Evolutionary conservation across 2,888 invertebrate genomes (phyloP), one percentile per base, ranked within the genome.

Genomic region (Sarcophaga variegata): DNA sequence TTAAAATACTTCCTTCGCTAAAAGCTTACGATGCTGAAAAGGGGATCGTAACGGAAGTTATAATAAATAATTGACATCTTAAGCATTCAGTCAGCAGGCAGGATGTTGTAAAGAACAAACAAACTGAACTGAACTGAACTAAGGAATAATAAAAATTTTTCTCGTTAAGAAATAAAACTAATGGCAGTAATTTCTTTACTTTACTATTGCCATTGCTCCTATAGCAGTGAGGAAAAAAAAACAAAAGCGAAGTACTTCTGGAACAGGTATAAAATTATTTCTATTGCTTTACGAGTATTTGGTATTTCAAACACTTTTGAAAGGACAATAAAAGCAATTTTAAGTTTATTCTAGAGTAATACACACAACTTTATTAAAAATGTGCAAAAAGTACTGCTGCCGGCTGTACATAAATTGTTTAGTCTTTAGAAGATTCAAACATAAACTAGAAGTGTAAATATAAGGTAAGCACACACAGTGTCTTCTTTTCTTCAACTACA

Each of bases 51-150:
- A 66, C 27, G 71, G 71, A 76, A 76, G 71, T 76, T 76, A 45
- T 67, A 81, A 84, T 84, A 80, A 84, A 84, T 84, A 84, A 76
- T 62, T 72, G 83, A 84, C 47, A 22, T 84, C 66, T 84, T 79
- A 60, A 70, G 37, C 60, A 77, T 66, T 76, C 69, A 66, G 17
- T 54, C 66, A 72, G 71, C 71, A 83, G 72, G 60, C 72, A 78
- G 78, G 66, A 83, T 78, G 83, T 72, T 78, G 67, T 72, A 77
- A 72, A 72, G 27, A 54, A 54, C 71, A 83, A 83, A 37, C 37
- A 37, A 37, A 37, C 8, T 37, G 6, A 37, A 83, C 49, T 12
- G 54, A 54, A 10, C 49, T 12, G 54, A 54, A 10, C 54, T 14
- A 4, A 54, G 54, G 14, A 54, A 54, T 54, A 54, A 72, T 67